These are phyloP conservation scores for Ia io DNA, from an alignment of 2,113 vertebrate species.

Conservation along the genomic window DNA sequence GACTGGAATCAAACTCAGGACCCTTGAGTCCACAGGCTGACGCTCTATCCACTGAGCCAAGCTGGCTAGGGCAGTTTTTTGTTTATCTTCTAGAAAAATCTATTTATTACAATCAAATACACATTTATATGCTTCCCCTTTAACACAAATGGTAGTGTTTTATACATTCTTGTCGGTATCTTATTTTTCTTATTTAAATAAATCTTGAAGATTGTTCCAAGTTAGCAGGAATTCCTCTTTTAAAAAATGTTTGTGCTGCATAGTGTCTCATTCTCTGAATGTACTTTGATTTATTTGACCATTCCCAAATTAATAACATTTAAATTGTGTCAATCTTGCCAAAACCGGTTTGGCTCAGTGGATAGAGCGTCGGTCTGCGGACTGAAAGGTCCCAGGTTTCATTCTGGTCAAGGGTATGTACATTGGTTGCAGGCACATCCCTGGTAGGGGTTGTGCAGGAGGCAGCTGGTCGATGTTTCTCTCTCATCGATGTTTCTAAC, in stretches of 20 bases:
- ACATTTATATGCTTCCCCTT: neutral
- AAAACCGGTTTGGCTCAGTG: too few species aligned
- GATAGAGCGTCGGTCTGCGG: too few species aligned
- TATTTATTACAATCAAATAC: neutral
- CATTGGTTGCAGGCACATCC: too few species aligned
- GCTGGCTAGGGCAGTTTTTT: neutral
- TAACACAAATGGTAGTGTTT: neutral
- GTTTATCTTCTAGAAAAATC: neutral
- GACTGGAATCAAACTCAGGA: too few species aligned
- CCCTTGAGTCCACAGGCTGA: too few species aligned
- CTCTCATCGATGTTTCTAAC: too few species aligned
- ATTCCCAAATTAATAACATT: neutral
- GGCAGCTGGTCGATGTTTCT: too few species aligned
- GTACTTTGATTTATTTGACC: neutral
- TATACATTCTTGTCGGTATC: neutral
- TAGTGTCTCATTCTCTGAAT: neutral
- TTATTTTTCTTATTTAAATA: neutral
- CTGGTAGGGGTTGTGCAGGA: too few species aligned
- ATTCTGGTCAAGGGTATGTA: too few species aligned
- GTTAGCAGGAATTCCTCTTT: neutral
- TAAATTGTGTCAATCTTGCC: neutral
- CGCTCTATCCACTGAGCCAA: too few species aligned
- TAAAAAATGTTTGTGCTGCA: neutral
- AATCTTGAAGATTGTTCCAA: neutral
- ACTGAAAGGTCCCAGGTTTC: too few species aligned